Conservation (phyloP, 2,888 invertebrate species). For the Phaonia tiefii region DNA sequence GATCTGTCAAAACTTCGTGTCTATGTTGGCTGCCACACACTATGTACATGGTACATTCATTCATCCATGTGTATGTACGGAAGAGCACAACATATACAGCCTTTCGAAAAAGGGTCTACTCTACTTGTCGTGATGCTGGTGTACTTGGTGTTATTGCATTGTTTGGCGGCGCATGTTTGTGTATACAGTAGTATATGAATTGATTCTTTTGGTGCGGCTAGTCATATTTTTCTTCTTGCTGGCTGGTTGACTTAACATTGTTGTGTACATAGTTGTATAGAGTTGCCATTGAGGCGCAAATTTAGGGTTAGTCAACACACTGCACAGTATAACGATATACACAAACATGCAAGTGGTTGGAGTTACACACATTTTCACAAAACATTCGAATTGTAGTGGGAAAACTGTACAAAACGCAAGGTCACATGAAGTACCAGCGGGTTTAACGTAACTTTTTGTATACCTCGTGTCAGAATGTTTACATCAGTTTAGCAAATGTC, state of each 20-base stretch:
- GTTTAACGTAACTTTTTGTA: no score
- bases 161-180: constrained; percentile 68
- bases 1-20: neutral
- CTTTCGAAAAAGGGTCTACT: neutral
- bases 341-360: neutral
- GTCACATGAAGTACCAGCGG: no score
- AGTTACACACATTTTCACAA: no score
- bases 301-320: neutral
- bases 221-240: constrained; percentile 51
- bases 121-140: neutral
- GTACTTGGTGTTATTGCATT: constrained; percentile 17
- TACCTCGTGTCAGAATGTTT: no score
- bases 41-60: neutral
- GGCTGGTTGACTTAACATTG: constrained; percentile 55
- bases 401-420: no score
- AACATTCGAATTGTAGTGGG: no score
- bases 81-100: neutral
- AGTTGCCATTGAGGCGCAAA: constrained; percentile 44
- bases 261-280: constrained; percentile 53
- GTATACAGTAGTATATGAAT: constrained; percentile 37
- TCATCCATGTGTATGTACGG: no score
- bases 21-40: no score
- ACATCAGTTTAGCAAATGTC: no score
- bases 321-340: no score
- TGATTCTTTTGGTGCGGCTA: constrained; percentile 41